Base-by-base conservation (phyloP, 2,797 vertebrate genomes). In the Leucoraja ocellata region DNA sequence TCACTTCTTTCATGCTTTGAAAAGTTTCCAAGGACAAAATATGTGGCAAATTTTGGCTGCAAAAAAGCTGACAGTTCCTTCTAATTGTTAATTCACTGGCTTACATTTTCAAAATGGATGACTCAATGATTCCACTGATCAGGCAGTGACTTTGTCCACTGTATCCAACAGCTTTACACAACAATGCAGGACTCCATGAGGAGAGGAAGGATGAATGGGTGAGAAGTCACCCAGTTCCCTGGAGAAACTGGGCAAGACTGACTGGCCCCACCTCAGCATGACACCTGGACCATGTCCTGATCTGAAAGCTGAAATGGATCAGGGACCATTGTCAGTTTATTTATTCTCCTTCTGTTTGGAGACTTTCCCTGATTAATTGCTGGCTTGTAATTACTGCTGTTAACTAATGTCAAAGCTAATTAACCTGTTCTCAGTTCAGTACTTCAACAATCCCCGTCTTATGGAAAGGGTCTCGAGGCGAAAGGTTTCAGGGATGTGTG, bases 311-410 rank as follows among this genome's bases (percentile, higher is more conserved):
- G 93, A 95, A 95, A 95, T 95, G 95, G 95, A 95, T 96, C 95
- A 93, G 94, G 95, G 95, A 95, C 95, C 96, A 93, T 94, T 74
- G 79, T 95, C 94, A 91, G 96, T 97, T 98, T 97, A 97, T 97
- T 97, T 97, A 94, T 97, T 95, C 96, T 96, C 96, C 96, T 97
- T 95, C 96, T 96, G 95, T 97, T 97, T 97, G 95, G 95, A 97
- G 96, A 97, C 97, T 96, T 96, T 96, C 96, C 93, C 96, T 97
- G 97, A 97, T 97, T 97, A 97, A 97, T 97, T 96, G 95, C 95
- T 96, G 76, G 95, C 95, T 95, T 94, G 96, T 96, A 96, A 96
- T 96, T 94, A 94, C 95, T 96, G 95, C 95, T 96, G 96, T 96
- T 97, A 97, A 96, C 95, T 96, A 96, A 96, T 96, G 96, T 96